Base-by-base conservation (phyloP, 2,888 invertebrate genomes). In the Netelia virgata region DNA sequence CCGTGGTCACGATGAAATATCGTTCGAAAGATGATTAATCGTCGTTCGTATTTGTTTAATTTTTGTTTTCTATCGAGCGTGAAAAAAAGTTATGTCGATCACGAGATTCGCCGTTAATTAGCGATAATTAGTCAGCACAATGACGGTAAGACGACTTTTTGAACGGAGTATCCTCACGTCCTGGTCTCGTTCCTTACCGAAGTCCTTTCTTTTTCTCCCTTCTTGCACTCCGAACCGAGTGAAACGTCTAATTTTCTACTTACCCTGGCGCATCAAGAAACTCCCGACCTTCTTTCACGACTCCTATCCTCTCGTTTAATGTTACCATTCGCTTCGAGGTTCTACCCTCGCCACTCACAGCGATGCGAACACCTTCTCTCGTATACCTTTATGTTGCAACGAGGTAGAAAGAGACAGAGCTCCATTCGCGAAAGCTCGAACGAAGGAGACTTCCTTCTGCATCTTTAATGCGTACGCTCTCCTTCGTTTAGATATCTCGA, bases 81-180 rank as follows among this genome's bases (percentile, higher is more conserved):
- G 8, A 20, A 47, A 64, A 18, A 50, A 28, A 64, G 63, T 28
- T 28, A 82, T 85, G 82, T 76, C 70, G 47, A 72, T 76, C 68
- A 73, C 82, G 66, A 72, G 85, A 72, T 55, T 81, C 72, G 36
- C 64, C 63, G 75, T 76, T 68, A 75, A 79, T 79, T 75, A 79
- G 61, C 75, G 50, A 64, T 18, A 36, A 74, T 72, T 50, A 53
- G 36, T 20, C 78, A 72, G 59, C 85, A 66, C 43, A 23, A 85
- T 85, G 85, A 85, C 85, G 85, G 85, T 85, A 85, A 85, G 85
- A n/a, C 18, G 50, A 47, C n/a, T 59, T 70, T 59, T 63, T 53
- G 6, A 28, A 16, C 36, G 0, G 16, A 50, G 16, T 11, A 8
- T 20, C 6, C 8, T 3, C 20, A 3, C 0, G 18, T n/a, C 10